Base-by-base conservation (phyloP, 2,797 vertebrate genomes). In the Gymnodraco acuticeps region DNA sequence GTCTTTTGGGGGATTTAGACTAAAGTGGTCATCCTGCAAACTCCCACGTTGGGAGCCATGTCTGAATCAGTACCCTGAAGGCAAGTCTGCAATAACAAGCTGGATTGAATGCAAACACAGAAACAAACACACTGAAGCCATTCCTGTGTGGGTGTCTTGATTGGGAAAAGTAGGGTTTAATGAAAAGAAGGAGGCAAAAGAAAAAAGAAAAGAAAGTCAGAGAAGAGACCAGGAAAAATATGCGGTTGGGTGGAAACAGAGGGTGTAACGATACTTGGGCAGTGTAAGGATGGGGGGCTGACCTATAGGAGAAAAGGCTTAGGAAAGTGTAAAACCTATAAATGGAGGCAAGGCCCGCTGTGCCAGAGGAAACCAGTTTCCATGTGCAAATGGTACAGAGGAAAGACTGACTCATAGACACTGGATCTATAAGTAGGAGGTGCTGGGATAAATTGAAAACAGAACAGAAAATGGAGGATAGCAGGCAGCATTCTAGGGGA, bases 401-500 rank as follows among this genome's bases (percentile, higher is more conserved):
- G 53, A 75, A 50, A 67, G 33, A 68, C 20, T 81, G 73, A 83
- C 46, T 82, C 73, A 81, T 23, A 55, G 63, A 68, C 64, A 17
- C 17, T 68, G 10, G 80, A 64, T 56, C 45, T 15, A 47, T 3
- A 73, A 71, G 23, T 5, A 19, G n/a, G 45, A 75, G 55, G 64
- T 52, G 16, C 16, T 66, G n/a, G 59, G 3, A 55, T 20, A 55
- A 59, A 27, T 33, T 54, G 52, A n/a, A 62, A 31, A 11, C 63
- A 48, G 51, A 61, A 41, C 8, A 54, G 27, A 65, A 48, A 62
- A 27, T 1, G 38, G 17, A 33, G 20, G 12, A 56, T 10, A 48
- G 45, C 7, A 33, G 48, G 16, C 50, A 31, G 43, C 1, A 17
- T 56, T 9, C 33, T 10, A 17, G 55, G 7, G 10, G 15, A n/a